Conservation (phyloP, 2,797 vertebrate species). For the Sitta carolinensis region DNA sequence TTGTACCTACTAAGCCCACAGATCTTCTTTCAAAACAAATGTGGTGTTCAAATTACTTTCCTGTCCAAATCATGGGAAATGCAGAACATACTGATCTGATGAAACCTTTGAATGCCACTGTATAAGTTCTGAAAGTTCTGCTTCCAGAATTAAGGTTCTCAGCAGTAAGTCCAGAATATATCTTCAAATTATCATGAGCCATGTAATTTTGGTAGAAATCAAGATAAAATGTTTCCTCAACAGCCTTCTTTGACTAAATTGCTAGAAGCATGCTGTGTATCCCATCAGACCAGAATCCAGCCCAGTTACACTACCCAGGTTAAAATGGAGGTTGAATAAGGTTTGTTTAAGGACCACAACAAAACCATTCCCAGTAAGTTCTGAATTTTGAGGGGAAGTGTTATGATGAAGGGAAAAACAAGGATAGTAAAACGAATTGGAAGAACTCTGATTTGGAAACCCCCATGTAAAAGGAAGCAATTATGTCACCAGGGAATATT, state of each 20-base stretch:
- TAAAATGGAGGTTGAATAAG: neutral
- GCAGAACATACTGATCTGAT: neutral
- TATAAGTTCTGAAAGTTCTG: neutral
- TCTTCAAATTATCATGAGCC: neutral
- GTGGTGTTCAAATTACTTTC: neutral
- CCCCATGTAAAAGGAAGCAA: neutral
- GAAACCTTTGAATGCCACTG: neutral
- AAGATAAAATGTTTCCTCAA: neutral
- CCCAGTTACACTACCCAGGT: neutral
- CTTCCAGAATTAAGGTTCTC: neutral
- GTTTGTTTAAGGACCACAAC: neutral
- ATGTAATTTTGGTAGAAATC: neutral
- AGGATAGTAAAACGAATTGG: neutral
- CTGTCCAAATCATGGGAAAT: neutral
- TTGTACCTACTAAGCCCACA: neutral
- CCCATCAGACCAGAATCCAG: neutral
- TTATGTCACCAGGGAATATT: neutral
- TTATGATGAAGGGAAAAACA: neutral
- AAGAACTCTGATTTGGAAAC: neutral
- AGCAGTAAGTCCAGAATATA: neutral
- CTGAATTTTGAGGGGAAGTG: neutral
- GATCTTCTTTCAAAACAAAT: neutral
- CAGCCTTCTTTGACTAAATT: neutral
- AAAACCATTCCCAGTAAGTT: neutral
- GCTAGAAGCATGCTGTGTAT: neutral